Percentiles rank a stretch among this genome's conserved stretches.
phyloP scores from a whole-genome alignment of 2,113 vertebrate genomes.

The Sapajus apella region DNA sequence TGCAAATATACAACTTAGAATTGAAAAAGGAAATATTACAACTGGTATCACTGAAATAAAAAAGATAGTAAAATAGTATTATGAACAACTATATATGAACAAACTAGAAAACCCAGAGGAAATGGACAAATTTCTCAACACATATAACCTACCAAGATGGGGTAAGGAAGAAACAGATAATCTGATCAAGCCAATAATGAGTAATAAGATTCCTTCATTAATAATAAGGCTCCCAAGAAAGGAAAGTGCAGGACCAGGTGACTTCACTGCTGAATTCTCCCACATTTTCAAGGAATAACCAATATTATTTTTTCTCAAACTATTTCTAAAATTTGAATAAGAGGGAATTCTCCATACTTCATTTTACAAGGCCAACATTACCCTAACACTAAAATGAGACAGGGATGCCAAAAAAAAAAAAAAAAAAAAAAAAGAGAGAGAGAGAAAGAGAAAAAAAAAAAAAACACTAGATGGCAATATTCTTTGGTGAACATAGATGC shows the following conservation, averaged over 20 bases:
- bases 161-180: neutral
- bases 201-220: neutral
- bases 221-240: neutral
- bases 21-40: neutral
- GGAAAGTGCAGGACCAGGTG: neutral
- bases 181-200: neutral
- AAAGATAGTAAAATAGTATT: neutral
- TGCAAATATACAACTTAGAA: neutral
- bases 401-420: neutral
- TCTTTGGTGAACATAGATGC: neutral
- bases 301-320: neutral
- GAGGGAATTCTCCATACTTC: neutral
- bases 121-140: neutral
- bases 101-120: neutral
- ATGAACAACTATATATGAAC: neutral
- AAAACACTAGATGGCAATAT: neutral
- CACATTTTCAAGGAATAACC: neutral
- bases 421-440: no score
- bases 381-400: neutral
- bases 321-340: neutral
- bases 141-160: neutral
- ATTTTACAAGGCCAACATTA: neutral
- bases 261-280: neutral
- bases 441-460: neutral
- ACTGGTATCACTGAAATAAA: neutral